Evolutionary conservation across 2,797 vertebrate genomes (phyloP), one percentile per base, ranked within the genome.

Genomic region (Enteromius thamalakanensis): DNA sequence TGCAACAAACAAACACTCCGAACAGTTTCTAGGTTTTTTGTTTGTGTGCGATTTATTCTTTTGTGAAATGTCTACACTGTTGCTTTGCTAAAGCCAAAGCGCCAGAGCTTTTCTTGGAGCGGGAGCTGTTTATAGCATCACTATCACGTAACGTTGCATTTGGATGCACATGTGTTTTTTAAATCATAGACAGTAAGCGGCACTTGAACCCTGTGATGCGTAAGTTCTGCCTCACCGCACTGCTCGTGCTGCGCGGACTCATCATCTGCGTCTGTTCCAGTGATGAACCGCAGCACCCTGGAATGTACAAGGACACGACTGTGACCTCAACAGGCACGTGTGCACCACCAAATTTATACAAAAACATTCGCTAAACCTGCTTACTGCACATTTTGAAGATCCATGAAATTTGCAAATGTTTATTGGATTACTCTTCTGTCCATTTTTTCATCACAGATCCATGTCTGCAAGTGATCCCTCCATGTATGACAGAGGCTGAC

Each of bases 401-500:
- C 1, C 62, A 17, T 32, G 29, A 15, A 7, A 3, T 32, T 64
- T 64, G 26, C 29, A 40, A 60, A 21, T 40, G n/a, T 77, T 55
- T 19, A 11, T 6, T 21, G 17, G 0, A 40, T 45, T 34, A 6
- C 19, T 79, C 19, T 17, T 45, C 19, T 26, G 21, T 79, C 26
- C 80, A 65, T 87, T 83, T 40, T 90, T 90, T 90, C 79, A 90
- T 87, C 84, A 51, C 53, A 99, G 98, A 98, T 91, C 95, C 95
- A 64, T 98, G 96, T 89, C 92, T 95, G 82, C 92, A 92, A 15
- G 92, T 98, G 89, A 95, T 86, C 83, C 97, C 98, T 2, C 96
- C 96, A 0, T 99, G 97, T 89, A 93, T 96, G 87, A 97, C 95
- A 0, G 97, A 99, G 87, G 96, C 97, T 3, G 98, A 99, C 74